Conservation (phyloP, 2,888 invertebrate genomes). For the Apamea monoglypha region DNA sequence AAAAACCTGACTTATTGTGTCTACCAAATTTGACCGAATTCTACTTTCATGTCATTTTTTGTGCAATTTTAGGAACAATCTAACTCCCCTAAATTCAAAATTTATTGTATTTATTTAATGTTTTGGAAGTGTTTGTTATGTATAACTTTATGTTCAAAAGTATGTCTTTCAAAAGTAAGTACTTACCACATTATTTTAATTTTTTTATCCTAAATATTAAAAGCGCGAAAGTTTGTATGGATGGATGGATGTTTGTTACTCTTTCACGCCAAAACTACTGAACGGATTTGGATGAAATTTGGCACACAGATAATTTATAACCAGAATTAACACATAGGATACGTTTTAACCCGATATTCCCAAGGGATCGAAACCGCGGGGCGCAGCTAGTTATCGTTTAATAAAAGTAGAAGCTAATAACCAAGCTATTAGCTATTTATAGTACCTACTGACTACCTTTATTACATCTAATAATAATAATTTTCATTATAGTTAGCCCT, state of each 20-base stretch:
- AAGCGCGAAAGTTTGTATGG: no score
- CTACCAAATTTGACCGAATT: background rate
- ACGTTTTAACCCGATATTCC: no score
- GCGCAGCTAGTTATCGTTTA: no score
- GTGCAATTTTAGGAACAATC: background rate
- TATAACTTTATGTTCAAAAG: constrained; percentile 18
- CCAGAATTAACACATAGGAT: no score
- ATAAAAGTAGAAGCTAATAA: background rate
- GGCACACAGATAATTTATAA: no score
- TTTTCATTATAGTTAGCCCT: constrained; percentile 8
- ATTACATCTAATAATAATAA: background rate
- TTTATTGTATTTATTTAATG: constrained; percentile 20
- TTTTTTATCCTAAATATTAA: no score
- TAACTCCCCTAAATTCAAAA: constrained; percentile 1
- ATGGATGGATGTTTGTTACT: no score
- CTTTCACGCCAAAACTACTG: no score
- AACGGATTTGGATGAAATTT: no score
- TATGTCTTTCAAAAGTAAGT: constrained; percentile 25
- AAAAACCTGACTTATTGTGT: background rate
- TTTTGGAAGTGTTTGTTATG: constrained; percentile 33
- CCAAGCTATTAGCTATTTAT: no score
- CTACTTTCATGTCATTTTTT: constrained; percentile 1
- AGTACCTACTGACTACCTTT: background rate
- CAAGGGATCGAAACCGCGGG: no score
- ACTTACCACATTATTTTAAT: background rate